These are phyloP conservation scores for Leucoma salicis DNA, from an alignment of 2,888 invertebrate species.

Conservation along the genomic window DNA sequence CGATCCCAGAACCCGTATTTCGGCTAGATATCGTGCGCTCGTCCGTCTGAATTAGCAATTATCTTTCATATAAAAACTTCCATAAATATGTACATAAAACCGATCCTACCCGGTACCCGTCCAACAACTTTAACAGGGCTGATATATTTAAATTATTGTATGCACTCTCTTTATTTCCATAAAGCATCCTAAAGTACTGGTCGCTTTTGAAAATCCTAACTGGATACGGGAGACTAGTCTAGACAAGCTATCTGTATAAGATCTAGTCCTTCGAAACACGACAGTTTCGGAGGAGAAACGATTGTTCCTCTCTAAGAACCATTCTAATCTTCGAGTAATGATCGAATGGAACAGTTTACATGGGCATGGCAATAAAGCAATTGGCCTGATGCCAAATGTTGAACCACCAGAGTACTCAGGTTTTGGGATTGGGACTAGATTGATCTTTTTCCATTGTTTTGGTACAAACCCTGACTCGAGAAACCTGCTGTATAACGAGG, in stretches of 20 bases:
- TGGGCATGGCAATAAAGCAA: background rate
- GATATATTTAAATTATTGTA: too few species aligned
- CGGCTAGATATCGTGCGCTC: too few species aligned
- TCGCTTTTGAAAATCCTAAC: background rate
- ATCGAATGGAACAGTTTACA: background rate
- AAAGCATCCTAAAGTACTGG: background rate
- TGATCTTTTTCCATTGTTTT: background rate
- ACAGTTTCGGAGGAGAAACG: background rate
- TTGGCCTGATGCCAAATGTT: background rate
- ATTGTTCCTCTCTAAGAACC: background rate
- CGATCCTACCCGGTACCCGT: too few species aligned
- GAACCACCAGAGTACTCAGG: background rate
- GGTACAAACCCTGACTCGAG: background rate
- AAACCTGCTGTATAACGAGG: too few species aligned
- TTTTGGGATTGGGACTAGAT: background rate
- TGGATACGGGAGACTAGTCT: background rate
- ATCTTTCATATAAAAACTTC: too few species aligned
- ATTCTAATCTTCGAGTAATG: background rate
- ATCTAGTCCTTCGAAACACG: too few species aligned
- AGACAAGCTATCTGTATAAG: background rate
- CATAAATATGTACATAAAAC: too few species aligned
- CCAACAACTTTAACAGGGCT: too few species aligned
- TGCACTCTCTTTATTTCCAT: background rate
- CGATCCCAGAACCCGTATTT: too few species aligned
- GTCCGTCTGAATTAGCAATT: too few species aligned